A percentile compares a stretch with the other conserved stretches of the same genome.
Conservation (phyloP, 2,113 vertebrate genomes). For the Manacus vitellinus region DNA sequence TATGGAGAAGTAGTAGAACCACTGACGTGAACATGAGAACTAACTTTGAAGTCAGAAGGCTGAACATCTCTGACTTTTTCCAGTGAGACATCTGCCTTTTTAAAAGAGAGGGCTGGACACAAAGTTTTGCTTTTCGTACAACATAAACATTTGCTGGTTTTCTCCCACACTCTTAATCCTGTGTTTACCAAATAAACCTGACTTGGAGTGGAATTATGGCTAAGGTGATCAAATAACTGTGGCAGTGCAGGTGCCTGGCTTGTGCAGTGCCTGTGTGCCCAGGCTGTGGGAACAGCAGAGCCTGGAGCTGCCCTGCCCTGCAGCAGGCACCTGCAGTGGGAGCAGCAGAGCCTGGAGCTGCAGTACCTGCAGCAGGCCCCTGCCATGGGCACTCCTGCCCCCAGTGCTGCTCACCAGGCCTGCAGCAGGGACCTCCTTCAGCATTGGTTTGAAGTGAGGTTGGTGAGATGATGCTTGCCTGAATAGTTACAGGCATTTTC, state of each 20-base stretch:
- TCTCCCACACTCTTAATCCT: neutral
- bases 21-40: neutral
- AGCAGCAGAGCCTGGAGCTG: neutral
- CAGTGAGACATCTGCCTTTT: neutral
- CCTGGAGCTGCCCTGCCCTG: too few species aligned
- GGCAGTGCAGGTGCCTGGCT: neutral
- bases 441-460: neutral
- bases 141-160: neutral
- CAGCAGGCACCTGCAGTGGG: too few species aligned
- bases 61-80: neutral
- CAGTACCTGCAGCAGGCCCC: neutral
- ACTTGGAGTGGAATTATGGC: neutral
- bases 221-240: neutral
- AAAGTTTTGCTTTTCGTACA: neutral
- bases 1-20: neutral
- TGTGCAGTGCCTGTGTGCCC: neutral
- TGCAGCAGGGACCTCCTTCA: neutral
- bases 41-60: neutral
- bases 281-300: neutral
- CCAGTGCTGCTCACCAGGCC: neutral
- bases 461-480: neutral
- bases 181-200: constrained; percentile 19
- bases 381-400: neutral
- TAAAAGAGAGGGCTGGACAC: neutral
- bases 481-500: neutral